Evolutionary conservation across 1,140 invertebrate genomes (phyloP), one percentile per base, ranked within the genome.

Genomic region (Nomia melanderi): DNA sequence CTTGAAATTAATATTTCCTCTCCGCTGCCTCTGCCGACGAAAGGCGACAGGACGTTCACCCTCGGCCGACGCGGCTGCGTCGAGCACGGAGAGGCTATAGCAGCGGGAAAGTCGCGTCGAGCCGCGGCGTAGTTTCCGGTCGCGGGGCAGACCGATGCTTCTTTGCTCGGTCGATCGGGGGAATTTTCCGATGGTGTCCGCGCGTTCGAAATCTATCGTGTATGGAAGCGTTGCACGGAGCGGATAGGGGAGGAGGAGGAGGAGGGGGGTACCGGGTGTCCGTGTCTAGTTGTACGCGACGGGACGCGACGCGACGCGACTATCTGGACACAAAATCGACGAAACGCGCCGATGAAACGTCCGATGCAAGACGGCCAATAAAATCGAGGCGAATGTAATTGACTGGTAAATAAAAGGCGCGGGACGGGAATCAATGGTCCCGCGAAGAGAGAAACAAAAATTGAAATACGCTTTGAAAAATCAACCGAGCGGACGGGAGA

Each of bases 1-100:
- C 81, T 84, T 84, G 78, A 81, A 84, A 85, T 85, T 85, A 85
- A 85, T 85, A 84, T 85, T 79, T 84, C 62, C 83, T 74, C 62
- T 74, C 62, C 74, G 78, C 44, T 54, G 73, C 70, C 69, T n/a
- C n/a, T n/a, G n/a, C 81, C 67, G 81, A 44, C 79, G 79, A 80
- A 80, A 82, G 81, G 79, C 65, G 69, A 78, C 74, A 78, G 81
- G 81, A 66, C 81, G 76, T 82, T 78, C 80, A 83, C 80, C 81
- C 72, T 41, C 41, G 23, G 47, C 41, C 41, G 14, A 14, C 0
- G 36, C 8, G 12, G 36, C n/a, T n/a, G n/a, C n/a, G n/a, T n/a
- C n/a, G n/a, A n/a, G n/a, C 33, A 4, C 25, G 12, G 7, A 14
- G 5, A 17, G 53, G 73, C 33, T 67, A 67, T 59, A 69, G 36